Evolutionary conservation across 64 coral and sea anemone species (phyloP), one percentile per base, ranked within the genome.

Genomic region (Montipora foliosa): DNA sequence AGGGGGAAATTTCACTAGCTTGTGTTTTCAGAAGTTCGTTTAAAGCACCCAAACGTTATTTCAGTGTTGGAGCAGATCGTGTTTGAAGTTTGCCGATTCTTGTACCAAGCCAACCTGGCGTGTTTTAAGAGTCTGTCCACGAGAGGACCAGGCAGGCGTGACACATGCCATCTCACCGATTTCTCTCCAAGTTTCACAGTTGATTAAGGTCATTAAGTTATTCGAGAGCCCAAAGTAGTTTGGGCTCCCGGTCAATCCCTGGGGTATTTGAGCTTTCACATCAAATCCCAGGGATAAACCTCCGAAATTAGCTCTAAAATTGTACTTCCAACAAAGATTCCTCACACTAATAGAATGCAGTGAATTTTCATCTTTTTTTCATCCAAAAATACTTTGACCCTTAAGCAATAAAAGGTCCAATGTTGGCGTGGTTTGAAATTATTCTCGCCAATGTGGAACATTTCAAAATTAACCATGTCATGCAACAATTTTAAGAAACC

Each of bases 141-240:
- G 29, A 37, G 29, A 37, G 29, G 29, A 37, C 29, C 29, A 37
- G 74, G 74, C 74, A 76, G 74, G 15, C 74, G 74, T 76, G 74
- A 76, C 74, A 76, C 74, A 76, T 76, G 74, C 74, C 74, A 76
- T 76, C 74, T 76, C 25, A 44, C 24, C 74, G 74, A 76, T 76
- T 76, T 76, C 74, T 76, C 25, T 76, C 74, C 47, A 76, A 76
- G 44, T 47, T 76, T 76, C 74, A 76, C 37, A 76, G 74, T 45
- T 46, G 20, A 44, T 76, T 76, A 76, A 44, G 74, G 20, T 15
- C 74, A 76, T 44, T 45, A 76, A 76, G 74, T 76, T 76, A 76
- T 76, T 46, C 52, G 2, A 55, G 52, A 55, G 52, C 52, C 52
- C 52, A 55, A 55, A 55, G 52, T 55, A 55, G 52, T 3, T 55